Percentiles rank a stretch among this genome's conserved stretches.
phyloP scores from a whole-genome alignment of 2,797 vertebrate species.

The Echeneis naucrates region DNA sequence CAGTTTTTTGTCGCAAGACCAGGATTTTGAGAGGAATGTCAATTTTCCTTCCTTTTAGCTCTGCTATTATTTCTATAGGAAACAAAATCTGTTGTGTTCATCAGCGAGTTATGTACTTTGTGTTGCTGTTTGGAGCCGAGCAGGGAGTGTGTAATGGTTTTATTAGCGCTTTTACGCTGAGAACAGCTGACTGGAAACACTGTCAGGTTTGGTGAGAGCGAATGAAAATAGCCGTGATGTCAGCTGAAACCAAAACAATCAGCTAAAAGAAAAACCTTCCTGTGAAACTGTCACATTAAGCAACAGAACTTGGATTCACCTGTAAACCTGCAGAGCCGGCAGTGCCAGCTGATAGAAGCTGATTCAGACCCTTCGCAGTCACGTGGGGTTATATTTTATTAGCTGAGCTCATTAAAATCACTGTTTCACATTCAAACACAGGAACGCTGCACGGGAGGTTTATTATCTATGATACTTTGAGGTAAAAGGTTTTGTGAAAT shows the following conservation, averaged over 20 bases:
- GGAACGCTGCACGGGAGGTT: too few relatives aligned
- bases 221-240: not conserved
- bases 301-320: too few relatives aligned
- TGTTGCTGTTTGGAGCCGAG: not conserved
- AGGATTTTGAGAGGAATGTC: not conserved
- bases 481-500: too few relatives aligned
- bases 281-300: too few relatives aligned
- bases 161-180: too few relatives aligned
- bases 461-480: too few relatives aligned
- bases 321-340: not conserved
- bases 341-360: not conserved
- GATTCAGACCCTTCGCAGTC: not conserved
- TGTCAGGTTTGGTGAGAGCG: too few relatives aligned
- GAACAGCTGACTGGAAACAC: too few relatives aligned
- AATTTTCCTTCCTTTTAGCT: not conserved
- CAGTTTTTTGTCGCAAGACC: not conserved
- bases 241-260: not conserved
- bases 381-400: not conserved
- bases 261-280: not conserved
- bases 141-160: not conserved
- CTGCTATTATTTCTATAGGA: not conserved
- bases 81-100: not conserved
- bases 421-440: too few relatives aligned
- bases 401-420: too few relatives aligned
- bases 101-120: not conserved